Evolutionary conservation across 2,888 invertebrate species (phyloP).

Genomic region (Temnothorax rugatulus): DNA sequence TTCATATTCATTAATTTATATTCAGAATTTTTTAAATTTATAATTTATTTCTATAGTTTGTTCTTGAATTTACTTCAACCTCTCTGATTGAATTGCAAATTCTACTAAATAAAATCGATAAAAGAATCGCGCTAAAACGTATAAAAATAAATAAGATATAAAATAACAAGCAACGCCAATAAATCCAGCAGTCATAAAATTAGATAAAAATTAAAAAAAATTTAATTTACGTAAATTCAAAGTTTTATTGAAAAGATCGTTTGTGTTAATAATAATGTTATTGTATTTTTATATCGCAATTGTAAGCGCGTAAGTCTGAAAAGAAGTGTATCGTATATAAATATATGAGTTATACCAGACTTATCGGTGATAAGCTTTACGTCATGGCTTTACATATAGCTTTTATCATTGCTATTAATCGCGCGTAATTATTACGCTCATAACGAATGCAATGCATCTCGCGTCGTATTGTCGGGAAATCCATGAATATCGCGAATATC

Average conservation of each 20-base stretch:
- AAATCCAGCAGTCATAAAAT: background rate
- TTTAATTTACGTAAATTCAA: background rate
- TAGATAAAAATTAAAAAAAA: background rate
- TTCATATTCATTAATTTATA: background rate
- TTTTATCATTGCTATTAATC: constrained; percentile 65
- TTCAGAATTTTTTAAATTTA: background rate
- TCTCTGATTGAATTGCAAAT: background rate
- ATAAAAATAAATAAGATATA: constrained; percentile 11
- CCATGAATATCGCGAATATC: constrained; percentile 3
- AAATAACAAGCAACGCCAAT: background rate
- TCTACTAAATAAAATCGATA: background rate
- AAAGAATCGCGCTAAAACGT: background rate
- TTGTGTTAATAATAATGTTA: background rate
- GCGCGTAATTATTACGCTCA: constrained; percentile 58
- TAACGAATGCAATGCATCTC: constrained; percentile 43
- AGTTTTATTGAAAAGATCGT: background rate
- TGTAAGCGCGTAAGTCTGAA: background rate
- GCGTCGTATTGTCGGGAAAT: background rate
- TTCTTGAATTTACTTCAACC: background rate
- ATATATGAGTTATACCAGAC: constrained; percentile 13
- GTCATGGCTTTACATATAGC: constrained; percentile 48
- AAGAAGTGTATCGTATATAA: background rate
- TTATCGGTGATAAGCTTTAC: constrained; percentile 49
- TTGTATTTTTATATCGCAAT: background rate
- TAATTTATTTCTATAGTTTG: constrained; percentile 10